Percentiles rank a stretch among this genome's conserved stretches.
Evolutionary conservation across 1,140 invertebrate species (phyloP).

Genomic region (Geopemphigus sp.): DNA sequence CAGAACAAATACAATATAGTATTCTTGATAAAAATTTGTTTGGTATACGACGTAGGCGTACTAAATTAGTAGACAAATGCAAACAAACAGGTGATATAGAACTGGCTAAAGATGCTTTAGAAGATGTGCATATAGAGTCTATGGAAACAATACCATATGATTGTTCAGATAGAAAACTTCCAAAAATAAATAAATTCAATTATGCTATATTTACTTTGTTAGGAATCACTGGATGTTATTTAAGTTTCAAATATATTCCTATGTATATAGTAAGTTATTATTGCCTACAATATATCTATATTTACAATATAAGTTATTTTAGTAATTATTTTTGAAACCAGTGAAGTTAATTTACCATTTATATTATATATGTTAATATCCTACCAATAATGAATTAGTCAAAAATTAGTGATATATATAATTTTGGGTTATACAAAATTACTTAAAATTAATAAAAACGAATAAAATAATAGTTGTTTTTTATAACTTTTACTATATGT

Average conservation of each 20-base stretch:
- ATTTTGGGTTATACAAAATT: no score
- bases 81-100: not conserved
- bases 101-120: slow-evolving; percentile 31
- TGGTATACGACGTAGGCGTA: slow-evolving; percentile 24
- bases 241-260: slow-evolving; percentile 24
- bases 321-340: no score
- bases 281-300: not conserved
- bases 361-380: no score
- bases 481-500: no score
- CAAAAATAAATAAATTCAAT: slow-evolving; percentile 24
- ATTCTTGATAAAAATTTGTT: slow-evolving; percentile 19
- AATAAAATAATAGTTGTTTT: no score
- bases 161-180: not conserved
- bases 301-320: not conserved
- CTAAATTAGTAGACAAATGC: not conserved
- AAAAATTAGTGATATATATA: no score
- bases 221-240: slow-evolving; percentile 16
- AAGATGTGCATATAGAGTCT: not conserved
- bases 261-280: slow-evolving; percentile 25
- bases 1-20: slow-evolving; percentile 21
- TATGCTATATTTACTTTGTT: slow-evolving; percentile 14
- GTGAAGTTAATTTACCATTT: no score
- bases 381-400: no score
- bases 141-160: not conserved
- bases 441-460: no score